Conservation (phyloP, 2,888 invertebrate genomes). For the Proisotoma minuta region DNA sequence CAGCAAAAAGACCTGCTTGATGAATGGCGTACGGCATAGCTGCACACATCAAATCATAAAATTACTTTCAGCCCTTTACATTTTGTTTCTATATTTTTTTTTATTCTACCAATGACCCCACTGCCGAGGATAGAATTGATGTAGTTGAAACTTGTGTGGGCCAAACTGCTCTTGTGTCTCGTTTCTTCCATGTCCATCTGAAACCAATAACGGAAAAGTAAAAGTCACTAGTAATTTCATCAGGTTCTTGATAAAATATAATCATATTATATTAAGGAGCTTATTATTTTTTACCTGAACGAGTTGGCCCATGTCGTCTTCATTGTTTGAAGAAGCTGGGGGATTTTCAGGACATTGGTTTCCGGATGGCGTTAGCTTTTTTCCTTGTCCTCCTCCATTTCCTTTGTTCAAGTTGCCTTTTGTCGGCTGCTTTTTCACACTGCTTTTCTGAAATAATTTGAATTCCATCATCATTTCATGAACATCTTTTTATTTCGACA, state of each 20-base stretch:
- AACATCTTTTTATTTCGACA: neutral
- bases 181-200: conserved; percentile 54
- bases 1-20: conserved; percentile 73
- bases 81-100: neutral
- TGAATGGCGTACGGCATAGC: conserved; percentile 75
- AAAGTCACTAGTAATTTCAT: no score
- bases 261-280: no score
- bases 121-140: conserved; percentile 84
- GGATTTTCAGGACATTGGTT: conserved; percentile 1
- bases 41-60: conserved; percentile 48
- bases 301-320: conserved; percentile 41
- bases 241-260: no score
- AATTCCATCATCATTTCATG: neutral
- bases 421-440: neutral
- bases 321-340: conserved; percentile 3
- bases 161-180: conserved; percentile 62
- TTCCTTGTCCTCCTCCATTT: conserved; percentile 1
- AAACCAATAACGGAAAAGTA: neutral
- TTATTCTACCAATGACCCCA: conserved; percentile 67
- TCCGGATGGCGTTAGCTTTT: neutral
- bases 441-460: neutral
- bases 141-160: conserved; percentile 77
- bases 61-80: neutral
- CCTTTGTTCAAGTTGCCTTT: neutral
- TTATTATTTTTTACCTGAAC: no score